Percentiles rank a stretch among this genome's conserved stretches.
Evolutionary conservation across 2,797 vertebrate species (phyloP).

Genomic region (Momotus momota): DNA sequence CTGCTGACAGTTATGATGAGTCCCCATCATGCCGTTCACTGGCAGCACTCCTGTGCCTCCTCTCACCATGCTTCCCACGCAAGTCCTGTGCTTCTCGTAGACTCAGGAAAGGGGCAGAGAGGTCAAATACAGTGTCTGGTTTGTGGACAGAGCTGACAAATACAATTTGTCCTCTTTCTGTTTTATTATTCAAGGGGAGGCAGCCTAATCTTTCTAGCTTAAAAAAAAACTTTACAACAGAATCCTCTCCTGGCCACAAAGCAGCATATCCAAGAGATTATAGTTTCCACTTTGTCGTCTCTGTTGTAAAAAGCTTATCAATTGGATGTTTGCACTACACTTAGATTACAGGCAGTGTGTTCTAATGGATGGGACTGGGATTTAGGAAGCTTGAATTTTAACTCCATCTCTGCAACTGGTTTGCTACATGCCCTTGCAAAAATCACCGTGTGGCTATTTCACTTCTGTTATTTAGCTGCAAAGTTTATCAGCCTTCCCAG

Average conservation of each 20-base stretch:
- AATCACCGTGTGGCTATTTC: background rate
- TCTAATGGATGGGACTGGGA: background rate
- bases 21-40: background rate
- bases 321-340: constrained; percentile 1
- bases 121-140: background rate
- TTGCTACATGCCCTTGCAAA: background rate
- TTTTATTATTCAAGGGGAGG: background rate
- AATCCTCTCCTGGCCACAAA: constrained; percentile 29
- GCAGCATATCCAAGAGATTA: constrained; percentile 33
- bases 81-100: background rate
- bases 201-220: background rate
- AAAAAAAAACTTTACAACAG: background rate
- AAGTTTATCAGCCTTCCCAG: background rate
- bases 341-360: background rate
- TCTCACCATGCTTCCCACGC: accelerated
- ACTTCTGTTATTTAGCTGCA: background rate
- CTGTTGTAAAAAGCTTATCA: constrained; percentile 52
- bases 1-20: background rate
- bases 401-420: background rate
- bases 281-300: constrained; percentile 31
- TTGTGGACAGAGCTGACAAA: constrained; percentile 2
- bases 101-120: background rate
- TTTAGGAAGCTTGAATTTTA: constrained; percentile 18
- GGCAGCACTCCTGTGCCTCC: background rate
- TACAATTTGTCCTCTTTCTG: background rate